Conservation (phyloP, 92 coral and sea anemone genomes). For the Epizoanthus ramosus region DNA sequence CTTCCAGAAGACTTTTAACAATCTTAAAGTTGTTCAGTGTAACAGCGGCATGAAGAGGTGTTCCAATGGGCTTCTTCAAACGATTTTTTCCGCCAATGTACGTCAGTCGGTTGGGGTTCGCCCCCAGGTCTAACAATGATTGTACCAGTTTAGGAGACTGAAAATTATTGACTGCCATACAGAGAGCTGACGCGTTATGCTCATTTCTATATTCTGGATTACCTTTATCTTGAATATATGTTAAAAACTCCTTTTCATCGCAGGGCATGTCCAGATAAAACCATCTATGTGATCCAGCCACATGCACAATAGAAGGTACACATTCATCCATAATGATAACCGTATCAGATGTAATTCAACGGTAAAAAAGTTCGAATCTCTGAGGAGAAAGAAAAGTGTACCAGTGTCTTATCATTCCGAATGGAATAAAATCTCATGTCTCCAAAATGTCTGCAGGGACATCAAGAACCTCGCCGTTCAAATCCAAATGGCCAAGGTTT, state of each 20-base stretch:
- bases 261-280: neutral
- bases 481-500: no score
- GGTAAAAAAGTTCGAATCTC: no score
- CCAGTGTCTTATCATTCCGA: no score
- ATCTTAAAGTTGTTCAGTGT: neutral
- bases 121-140: constrained; percentile 25
- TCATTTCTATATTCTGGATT: neutral
- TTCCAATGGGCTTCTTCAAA: neutral
- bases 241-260: neutral
- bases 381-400: no score
- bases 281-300: neutral
- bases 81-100: neutral
- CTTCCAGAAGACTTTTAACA: constrained; percentile 29
- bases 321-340: no score
- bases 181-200: constrained; percentile 1
- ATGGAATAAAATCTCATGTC: no score
- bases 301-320: no score
- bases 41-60: constrained; percentile 31
- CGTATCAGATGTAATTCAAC: no score
- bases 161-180: constrained; percentile 9
- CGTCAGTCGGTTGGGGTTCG: neutral
- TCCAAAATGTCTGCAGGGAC: no score
- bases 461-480: no score
- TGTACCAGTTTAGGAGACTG: neutral
- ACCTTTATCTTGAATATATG: neutral